Percentiles rank a stretch among this genome's conserved stretches.
Conservation (phyloP, 2,797 vertebrate genomes). For the Allobates femoralis region DNA sequence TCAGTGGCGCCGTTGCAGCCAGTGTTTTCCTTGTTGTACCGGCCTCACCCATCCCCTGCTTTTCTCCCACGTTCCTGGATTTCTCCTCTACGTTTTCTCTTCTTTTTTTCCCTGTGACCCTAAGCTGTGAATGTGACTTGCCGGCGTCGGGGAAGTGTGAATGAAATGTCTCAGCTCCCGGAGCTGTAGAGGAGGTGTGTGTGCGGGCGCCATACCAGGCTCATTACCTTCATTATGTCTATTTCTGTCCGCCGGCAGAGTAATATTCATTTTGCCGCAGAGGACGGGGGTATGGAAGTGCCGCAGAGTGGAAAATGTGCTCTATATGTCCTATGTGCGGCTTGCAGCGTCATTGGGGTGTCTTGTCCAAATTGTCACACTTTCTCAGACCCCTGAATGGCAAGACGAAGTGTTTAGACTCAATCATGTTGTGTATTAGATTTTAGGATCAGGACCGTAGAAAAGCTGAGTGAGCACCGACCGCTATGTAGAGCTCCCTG, state of each 20-base stretch:
- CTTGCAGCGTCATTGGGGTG: no score
- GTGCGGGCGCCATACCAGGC: constrained; percentile 34
- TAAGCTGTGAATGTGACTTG: constrained; percentile 50
- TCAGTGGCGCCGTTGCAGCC: no score
- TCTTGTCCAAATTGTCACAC: no score
- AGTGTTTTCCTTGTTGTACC: no score
- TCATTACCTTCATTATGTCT: constrained; percentile 6
- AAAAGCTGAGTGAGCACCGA: no score
- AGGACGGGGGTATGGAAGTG: neutral
- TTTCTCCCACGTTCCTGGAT: neutral
- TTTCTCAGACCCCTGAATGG: no score
- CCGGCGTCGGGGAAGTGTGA: constrained; percentile 39
- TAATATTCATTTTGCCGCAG: neutral
- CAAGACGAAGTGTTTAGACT: no score
- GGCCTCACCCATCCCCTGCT: neutral
- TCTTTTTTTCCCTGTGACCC: constrained; percentile 4
- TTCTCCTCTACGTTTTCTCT: neutral
- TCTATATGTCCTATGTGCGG: no score
- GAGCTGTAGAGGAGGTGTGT: constrained; percentile 49
- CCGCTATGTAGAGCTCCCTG: no score
- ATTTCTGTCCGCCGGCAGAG: constrained; percentile 16
- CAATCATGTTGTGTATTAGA: no score
- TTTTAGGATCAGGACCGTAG: no score
- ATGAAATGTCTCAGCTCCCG: constrained; percentile 10
- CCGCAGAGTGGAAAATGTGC: neutral